A percentile compares a stretch with the other conserved stretches of the same genome.
These are phyloP conservation scores for Holothuria glaberrima DNA, from an alignment of 35 echinoderm and acorn worm species.

Conservation along the genomic window DNA sequence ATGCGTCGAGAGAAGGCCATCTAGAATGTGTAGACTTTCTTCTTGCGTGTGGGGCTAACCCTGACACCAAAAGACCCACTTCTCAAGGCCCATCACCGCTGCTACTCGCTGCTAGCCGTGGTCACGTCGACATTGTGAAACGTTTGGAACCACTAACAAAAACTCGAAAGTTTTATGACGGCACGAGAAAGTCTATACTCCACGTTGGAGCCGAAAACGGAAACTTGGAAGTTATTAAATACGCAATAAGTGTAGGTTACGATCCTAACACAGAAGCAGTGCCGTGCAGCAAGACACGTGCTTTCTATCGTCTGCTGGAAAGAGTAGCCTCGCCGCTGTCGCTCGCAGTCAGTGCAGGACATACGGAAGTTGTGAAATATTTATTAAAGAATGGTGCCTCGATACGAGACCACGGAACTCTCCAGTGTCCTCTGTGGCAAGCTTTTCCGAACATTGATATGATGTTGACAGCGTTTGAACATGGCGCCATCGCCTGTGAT, in stretches of 20 bases:
- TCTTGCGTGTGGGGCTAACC: constrained; percentile 34
- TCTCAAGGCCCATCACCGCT: neutral
- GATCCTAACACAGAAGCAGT: constrained; percentile 31
- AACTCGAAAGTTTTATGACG: constrained; percentile 33
- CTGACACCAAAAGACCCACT: constrained; percentile 12
- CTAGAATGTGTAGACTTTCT: constrained; percentile 41
- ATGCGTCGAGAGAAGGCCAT: constrained; percentile 35
- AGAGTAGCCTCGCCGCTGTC: constrained; percentile 35
- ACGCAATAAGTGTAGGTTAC: constrained; percentile 18
- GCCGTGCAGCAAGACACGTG: constrained; percentile 1
- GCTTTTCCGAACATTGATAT: constrained; percentile 29
- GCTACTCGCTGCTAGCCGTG: neutral
- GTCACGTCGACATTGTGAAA: constrained; percentile 32
- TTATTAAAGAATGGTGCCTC: constrained; percentile 50
- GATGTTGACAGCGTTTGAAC: constrained; percentile 14
- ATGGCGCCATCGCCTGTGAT: constrained; percentile 31
- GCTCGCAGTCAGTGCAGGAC: constrained; percentile 28
- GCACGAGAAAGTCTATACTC: constrained; percentile 11
- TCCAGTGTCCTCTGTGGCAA: constrained; percentile 48
- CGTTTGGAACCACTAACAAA: constrained; percentile 8
- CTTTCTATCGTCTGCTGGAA: constrained; percentile 21
- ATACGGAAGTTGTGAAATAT: constrained; percentile 42
- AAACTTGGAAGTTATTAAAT: constrained; percentile 26
- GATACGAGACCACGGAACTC: neutral
- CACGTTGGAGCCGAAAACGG: constrained; percentile 46